Evolutionary conservation across 1,140 invertebrate species (phyloP).

Genomic region (Harlomillsia oculata): DNA sequence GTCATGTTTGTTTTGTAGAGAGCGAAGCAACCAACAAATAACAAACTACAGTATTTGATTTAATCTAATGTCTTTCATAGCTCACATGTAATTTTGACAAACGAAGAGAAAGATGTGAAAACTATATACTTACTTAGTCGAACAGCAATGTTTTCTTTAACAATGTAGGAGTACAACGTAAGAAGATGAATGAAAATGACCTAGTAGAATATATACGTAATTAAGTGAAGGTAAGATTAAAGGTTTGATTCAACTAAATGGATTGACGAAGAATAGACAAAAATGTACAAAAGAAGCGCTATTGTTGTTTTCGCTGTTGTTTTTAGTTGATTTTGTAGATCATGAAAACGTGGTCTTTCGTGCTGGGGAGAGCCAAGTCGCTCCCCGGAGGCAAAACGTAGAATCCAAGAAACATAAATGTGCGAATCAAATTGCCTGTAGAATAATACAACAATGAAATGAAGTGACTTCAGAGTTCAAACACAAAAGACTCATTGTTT

Average conservation of each 20-base stretch:
- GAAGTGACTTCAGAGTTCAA: not conserved
- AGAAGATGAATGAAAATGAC: not conserved
- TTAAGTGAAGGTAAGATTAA: not conserved
- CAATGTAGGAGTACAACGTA: not conserved
- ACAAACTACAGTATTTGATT: too few species aligned
- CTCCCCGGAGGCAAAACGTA: conserved; percentile 70
- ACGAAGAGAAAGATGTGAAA: too few species aligned
- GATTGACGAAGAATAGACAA: not conserved
- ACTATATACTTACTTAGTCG: too few species aligned
- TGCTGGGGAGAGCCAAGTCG: conserved; percentile 52
- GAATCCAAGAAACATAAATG: conserved; percentile 96
- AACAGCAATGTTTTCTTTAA: too few species aligned
- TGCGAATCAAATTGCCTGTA: conserved; percentile 70
- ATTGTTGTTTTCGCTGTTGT: not conserved
- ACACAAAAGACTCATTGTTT: not conserved
- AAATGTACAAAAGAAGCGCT: not conserved
- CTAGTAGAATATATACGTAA: not conserved
- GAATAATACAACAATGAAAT: conserved; percentile 37
- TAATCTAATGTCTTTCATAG: too few species aligned
- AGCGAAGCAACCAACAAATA: too few species aligned
- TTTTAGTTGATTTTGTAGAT: conserved; percentile 53
- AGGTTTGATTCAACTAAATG: too few species aligned
- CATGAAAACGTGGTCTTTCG: conserved; percentile 63
- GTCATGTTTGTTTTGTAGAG: too few species aligned
- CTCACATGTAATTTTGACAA: too few species aligned